A percentile compares a stretch with the other conserved stretches of the same genome.
phyloP scores from a whole-genome alignment of 2,888 invertebrate genomes.

The Perithous albicinctus region DNA sequence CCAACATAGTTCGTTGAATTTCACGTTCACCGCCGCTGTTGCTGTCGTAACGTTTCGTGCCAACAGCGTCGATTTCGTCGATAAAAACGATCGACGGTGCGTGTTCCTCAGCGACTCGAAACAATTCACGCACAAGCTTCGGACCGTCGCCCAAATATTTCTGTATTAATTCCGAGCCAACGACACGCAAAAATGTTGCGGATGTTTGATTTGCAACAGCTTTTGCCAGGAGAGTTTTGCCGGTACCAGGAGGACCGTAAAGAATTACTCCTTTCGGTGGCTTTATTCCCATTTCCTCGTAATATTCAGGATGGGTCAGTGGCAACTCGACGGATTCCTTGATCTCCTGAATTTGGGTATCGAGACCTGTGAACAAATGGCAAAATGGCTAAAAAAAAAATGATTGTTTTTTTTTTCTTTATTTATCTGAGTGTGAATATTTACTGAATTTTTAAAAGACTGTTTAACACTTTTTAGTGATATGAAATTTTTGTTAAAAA shows the following conservation, averaged over 20 bases:
- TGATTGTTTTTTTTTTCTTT: not conserved
- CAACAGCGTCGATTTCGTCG: conserved; percentile 99
- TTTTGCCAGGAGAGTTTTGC: conserved; percentile 98
- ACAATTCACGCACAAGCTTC: conserved; percentile 98
- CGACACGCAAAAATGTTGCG: conserved; percentile 98
- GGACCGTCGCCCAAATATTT: conserved; percentile 99
- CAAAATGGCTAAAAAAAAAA: not conserved
- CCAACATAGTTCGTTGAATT: conserved; percentile 99
- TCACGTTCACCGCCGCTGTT: conserved; percentile 99
- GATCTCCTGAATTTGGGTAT: conserved; percentile 98
- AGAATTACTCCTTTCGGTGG: conserved; percentile 99
- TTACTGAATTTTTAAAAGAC: no score
- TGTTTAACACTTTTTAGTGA: no score
- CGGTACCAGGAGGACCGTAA: conserved; percentile 99
- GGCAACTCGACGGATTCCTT: conserved; percentile 99
- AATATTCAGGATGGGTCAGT: conserved; percentile 99
- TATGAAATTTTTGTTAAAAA: no score
- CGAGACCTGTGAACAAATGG: conserved; percentile 87
- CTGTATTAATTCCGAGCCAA: conserved; percentile 99
- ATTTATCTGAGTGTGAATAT: no score
- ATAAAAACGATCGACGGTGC: conserved; percentile 99
- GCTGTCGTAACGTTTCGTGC: conserved; percentile 99
- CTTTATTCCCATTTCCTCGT: conserved; percentile 99
- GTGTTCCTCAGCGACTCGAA: conserved; percentile 99
- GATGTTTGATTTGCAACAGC: conserved; percentile 99